These are phyloP conservation scores for Parnassius glacialis DNA, from an alignment of 2,888 invertebrate genomes.

Conservation along the genomic window DNA sequence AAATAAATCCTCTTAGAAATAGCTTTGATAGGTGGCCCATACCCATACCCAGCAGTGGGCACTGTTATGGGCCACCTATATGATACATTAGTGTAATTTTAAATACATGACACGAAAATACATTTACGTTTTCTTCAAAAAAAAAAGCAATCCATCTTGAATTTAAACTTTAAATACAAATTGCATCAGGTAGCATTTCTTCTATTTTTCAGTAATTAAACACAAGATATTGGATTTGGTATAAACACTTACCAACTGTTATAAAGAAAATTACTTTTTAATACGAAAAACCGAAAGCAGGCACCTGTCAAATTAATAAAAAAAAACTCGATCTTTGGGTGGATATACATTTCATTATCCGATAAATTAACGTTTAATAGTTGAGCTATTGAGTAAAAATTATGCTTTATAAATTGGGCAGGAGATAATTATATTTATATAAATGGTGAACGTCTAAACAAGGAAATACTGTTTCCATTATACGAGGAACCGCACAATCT, in stretches of 20 bases:
- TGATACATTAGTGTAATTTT: too few species aligned
- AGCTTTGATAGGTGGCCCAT: too few species aligned
- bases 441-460: conserved; percentile 57
- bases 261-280: conserved; percentile 12
- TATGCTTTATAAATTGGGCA: conserved; percentile 52
- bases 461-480: conserved; percentile 47
- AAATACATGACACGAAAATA: too few species aligned
- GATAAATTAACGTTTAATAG: conserved; percentile 66
- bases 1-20: too few species aligned
- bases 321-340: conserved; percentile 34
- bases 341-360: conserved; percentile 42
- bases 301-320: conserved; percentile 55
- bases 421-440: conserved; percentile 57
- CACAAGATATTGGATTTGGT: background rate
- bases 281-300: conserved; percentile 27
- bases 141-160: too few species aligned
- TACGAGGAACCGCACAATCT: background rate
- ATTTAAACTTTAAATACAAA: too few species aligned
- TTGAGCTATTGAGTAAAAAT: conserved; percentile 41
- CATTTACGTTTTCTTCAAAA: too few species aligned
- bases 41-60: too few species aligned
- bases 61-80: too few species aligned
- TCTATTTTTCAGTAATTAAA: background rate
- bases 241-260: conserved; percentile 6
- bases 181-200: background rate